Conservation (phyloP, 2,888 invertebrate genomes). For the Philopedon plagiatum region DNA sequence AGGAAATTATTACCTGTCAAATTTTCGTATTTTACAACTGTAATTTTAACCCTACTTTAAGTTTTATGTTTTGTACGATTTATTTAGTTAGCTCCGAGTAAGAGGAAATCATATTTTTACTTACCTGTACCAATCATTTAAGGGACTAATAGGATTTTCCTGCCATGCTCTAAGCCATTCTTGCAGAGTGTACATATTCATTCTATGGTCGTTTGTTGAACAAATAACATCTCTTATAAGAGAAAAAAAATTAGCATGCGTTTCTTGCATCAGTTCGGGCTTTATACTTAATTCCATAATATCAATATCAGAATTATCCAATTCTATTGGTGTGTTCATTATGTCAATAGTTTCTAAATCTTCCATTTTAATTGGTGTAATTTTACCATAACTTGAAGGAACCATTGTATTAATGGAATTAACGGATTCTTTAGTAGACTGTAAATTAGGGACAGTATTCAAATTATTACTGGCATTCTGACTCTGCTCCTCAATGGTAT, state of each 20-base stretch:
- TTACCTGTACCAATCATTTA: constrained; percentile 82
- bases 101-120: too few species aligned
- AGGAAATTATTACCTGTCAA: too few species aligned
- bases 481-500: constrained; percentile 23
- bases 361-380: constrained; percentile 68
- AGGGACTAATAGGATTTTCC: constrained; percentile 83
- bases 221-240: constrained; percentile 90
- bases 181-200: constrained; percentile 83
- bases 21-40: too few species aligned
- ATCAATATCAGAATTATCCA: constrained; percentile 74
- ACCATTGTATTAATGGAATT: constrained; percentile 56
- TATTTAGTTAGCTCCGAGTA: too few species aligned
- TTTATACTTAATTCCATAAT: constrained; percentile 71
- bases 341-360: constrained; percentile 79
- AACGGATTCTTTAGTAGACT: constrained; percentile 44
- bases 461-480: not conserved
- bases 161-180: constrained; percentile 82
- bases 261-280: constrained; percentile 81
- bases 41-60: too few species aligned
- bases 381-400: constrained; percentile 56
- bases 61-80: too few species aligned
- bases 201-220: constrained; percentile 87
- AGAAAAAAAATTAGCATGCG: constrained; percentile 89
- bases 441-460: not conserved
- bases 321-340: constrained; percentile 83